Evolutionary conservation across 92 coral and sea anemone species (phyloP), one percentile per base, ranked within the genome.

Genomic region (Parazoanthus darwini): DNA sequence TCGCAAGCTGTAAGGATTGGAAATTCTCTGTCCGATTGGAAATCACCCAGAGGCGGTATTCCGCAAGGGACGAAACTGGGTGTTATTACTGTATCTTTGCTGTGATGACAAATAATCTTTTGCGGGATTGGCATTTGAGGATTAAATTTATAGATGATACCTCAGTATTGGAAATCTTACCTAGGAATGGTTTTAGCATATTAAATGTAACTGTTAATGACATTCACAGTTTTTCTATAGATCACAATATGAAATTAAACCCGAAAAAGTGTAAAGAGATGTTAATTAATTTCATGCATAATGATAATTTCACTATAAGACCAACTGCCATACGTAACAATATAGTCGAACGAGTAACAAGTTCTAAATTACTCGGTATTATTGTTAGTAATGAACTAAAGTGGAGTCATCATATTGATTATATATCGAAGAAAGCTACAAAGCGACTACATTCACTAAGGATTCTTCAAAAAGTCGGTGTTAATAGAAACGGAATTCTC

Each of bases 321-420:
- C n/a, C 73, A 67, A 67, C 8, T 5, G 73, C 20, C n/a, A 67
- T 67, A 67, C n/a, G 73, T 67, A 67, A 67, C 73, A n/a, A n/a
- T n/a, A n/a, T n/a, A n/a, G n/a, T n/a, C 20, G 73, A 67, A 67
- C 73, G 73, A 23, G 73, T 67, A 5, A 16, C 73, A 67, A 67
- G 35, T 67, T 67, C 14, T 10, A 67, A 67, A 67, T 67, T 67
- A 67, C 73, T 67, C 73, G 73, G 73, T 67, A 67, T 67, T 67
- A 67, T 67, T 67, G 8, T 67, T 67, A 7, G 73, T 67, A 67
- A 67, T 67, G 73, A 67, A 14, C 5, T 44, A 44, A 29, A 29
- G 33, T 44, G 50, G 50, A 4, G 50, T 44, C 5, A 44, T 4
- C 50, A 44, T 67, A 67, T 67, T 67, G 73, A 67, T 67, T 67